These are phyloP conservation scores for Thymelicus lineola DNA, from an alignment of 2,888 invertebrate species.

Conservation along the genomic window DNA sequence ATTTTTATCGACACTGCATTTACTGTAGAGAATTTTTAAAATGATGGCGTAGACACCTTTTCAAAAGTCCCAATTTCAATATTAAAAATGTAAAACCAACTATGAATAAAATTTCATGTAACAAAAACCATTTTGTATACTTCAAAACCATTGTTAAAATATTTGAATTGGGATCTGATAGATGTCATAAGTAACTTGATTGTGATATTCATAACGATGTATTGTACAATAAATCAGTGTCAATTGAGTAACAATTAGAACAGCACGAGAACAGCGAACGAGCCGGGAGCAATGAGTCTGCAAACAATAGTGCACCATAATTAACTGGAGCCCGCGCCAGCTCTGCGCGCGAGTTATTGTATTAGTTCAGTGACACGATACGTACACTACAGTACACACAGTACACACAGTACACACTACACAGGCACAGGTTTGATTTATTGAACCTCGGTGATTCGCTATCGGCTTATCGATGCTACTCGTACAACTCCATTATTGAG, in stretches of 20 bases:
- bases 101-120: too few species aligned
- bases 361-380: slow-evolving; percentile 31
- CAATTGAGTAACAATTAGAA: slow-evolving; percentile 17
- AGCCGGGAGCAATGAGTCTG: slow-evolving; percentile 21
- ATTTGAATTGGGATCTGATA: background rate
- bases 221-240: slow-evolving; percentile 15
- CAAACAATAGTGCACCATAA: slow-evolving; percentile 32
- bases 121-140: too few species aligned
- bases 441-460: slow-evolving; percentile 22
- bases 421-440: slow-evolving; percentile 12
- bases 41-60: too few species aligned
- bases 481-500: background rate
- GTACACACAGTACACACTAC: too few species aligned
- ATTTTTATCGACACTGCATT: too few species aligned
- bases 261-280: background rate
- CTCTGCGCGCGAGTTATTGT: slow-evolving; percentile 28
- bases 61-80: too few species aligned
- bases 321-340: slow-evolving; percentile 28
- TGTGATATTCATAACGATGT: background rate
- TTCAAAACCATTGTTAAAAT: too few species aligned
- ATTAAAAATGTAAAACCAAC: too few species aligned
- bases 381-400: background rate
- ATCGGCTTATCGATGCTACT: background rate
- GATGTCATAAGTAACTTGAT: background rate
- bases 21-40: too few species aligned